These are phyloP conservation scores for Lepus townsendii DNA, from an alignment of 2,797 vertebrate genomes.

Conservation along the genomic window DNA sequence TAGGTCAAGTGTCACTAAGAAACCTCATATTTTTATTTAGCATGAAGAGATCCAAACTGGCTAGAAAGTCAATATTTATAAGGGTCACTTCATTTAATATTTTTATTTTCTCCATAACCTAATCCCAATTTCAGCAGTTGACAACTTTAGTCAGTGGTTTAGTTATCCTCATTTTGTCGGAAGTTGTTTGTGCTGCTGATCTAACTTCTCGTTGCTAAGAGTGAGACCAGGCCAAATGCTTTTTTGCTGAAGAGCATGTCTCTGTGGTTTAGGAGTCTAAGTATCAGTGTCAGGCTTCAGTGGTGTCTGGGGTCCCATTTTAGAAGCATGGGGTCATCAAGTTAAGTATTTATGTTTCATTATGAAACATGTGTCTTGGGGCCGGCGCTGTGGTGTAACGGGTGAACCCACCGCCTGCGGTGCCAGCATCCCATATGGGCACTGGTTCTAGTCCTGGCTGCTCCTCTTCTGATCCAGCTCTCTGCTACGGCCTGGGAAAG, in stretches of 20 bases:
- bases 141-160: slow-evolving; percentile 73
- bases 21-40: slow-evolving; percentile 85
- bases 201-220: slow-evolving; percentile 59
- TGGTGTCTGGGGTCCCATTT: slow-evolving; percentile 56
- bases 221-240: background rate
- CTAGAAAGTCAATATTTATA: slow-evolving; percentile 86
- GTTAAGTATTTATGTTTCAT: background rate
- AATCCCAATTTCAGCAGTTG: slow-evolving; percentile 73
- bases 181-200: background rate
- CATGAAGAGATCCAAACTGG: slow-evolving; percentile 76
- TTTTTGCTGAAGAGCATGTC: slow-evolving; percentile 21
- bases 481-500: no score
- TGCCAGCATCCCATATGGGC: no score
- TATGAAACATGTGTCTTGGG: slow-evolving; percentile 28
- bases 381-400: no score
- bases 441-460: no score
- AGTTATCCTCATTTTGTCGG: slow-evolving; percentile 47
- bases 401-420: no score
- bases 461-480: no score
- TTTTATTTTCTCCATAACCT: slow-evolving; percentile 82
- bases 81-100: slow-evolving; percentile 78
- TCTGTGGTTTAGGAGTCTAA: slow-evolving; percentile 17
- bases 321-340: background rate
- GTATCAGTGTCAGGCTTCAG: slow-evolving; percentile 48
- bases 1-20: slow-evolving; percentile 86